phyloP scores from a whole-genome alignment of 2,113 vertebrate species.

The Hemiprocne comata region DNA sequence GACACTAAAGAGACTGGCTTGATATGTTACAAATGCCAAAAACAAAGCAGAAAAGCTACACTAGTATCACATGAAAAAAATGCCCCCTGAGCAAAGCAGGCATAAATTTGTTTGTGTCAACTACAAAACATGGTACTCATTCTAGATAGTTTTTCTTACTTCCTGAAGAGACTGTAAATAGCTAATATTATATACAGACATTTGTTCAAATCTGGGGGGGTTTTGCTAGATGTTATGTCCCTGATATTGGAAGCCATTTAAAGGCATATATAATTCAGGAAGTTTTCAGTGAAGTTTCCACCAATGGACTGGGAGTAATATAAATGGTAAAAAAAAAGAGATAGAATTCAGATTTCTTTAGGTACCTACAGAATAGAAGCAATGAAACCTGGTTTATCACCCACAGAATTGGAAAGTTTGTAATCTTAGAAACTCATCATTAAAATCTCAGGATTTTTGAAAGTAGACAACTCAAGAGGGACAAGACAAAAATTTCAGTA shows the following conservation, averaged over 20 bases:
- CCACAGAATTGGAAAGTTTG: background rate
- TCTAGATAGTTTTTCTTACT: background rate
- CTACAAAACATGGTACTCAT: background rate
- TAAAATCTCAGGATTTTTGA: background rate
- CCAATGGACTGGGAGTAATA: background rate
- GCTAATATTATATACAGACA: background rate
- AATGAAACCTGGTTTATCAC: background rate
- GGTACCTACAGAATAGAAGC: background rate
- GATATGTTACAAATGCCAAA: background rate
- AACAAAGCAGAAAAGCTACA: background rate
- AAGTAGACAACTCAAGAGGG: background rate
- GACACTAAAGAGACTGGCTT: background rate
- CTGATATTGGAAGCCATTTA: background rate
- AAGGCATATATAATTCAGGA: background rate
- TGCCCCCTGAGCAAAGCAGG: background rate
- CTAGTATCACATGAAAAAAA: background rate
- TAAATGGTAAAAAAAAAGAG: background rate
- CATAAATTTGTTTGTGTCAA: background rate
- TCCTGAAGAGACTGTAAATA: background rate
- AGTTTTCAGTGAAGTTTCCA: background rate
- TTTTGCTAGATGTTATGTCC: background rate
- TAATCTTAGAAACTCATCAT: background rate
- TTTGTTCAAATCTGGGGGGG: background rate
- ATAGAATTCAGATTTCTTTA: background rate
- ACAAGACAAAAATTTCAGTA: background rate